Base-by-base conservation (phyloP, 1,140 invertebrate genomes). In the Lasaia peninsularis region DNA sequence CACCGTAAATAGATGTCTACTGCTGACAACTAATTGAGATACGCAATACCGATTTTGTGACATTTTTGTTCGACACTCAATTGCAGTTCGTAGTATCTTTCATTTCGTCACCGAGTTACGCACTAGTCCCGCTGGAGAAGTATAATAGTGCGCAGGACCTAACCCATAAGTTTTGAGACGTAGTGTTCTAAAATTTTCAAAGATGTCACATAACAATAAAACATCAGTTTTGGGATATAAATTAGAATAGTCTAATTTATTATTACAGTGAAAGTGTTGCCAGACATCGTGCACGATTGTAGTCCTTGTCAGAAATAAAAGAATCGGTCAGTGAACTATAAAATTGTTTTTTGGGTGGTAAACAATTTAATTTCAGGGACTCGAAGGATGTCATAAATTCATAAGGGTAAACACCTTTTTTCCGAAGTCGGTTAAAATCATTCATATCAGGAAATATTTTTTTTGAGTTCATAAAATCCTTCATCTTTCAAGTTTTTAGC, bases 171-270 rank as follows among this genome's bases (percentile, higher is more conserved):
- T 24, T 24, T 24, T 24, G 21, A 24, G 21, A 24, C 21, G 5
- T 2, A 24, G 21, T 24, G 21, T 24, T 24, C 60, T 34, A 66
- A 88, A 88, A 69, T 79, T 80, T 80, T 86, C 76, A 69, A 87
- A 82, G 10, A 86, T 62, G 64, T 86, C 86, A 10, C 69, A 64
- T 24, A 88, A 60, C 7, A 89, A 28, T 12, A 88, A 52, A 18
- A 87, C 76, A 67, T 89, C 84, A 11, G 73, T 80, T 75, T 79
- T 83, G 6, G 84, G 31, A 69, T 89, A 90, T 6, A 86, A 51
- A 66, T 88, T 75, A 9, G 65, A 71, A 66, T 86, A 90, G 54
- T 89, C 73, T 5, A 71, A 63, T 55, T 89, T 70, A 52, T 57
- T 83, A 21, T 61, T 35, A 57, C 78, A 77, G 2, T 70, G 52